phyloP scores from a whole-genome alignment of 1,140 invertebrate genomes.

The Rhizoglyphus robini region DNA sequence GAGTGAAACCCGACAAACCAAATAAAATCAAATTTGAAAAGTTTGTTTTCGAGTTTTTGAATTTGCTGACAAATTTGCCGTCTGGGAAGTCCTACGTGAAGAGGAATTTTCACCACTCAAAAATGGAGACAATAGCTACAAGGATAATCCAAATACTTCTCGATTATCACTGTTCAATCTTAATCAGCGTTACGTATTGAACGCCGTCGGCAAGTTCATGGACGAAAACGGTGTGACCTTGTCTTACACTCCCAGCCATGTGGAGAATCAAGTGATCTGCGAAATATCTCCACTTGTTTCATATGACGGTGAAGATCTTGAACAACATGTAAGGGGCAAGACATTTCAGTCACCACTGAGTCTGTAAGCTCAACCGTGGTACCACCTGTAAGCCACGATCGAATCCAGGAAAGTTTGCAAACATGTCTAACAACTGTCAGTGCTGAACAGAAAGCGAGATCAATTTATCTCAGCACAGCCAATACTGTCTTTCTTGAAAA shows the following conservation, averaged over 20 bases:
- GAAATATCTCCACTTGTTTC: constrained; percentile 85
- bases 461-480: no score
- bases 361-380: no score
- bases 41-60: constrained; percentile 98
- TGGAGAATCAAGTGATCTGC: constrained; percentile 49
- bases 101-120: constrained; percentile 95
- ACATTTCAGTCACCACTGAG: constrained; percentile 16
- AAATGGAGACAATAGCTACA: constrained; percentile 68
- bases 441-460: no score
- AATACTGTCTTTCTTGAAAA: no score
- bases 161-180: constrained; percentile 58
- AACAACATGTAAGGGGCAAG: constrained; percentile 21
- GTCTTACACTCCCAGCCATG: constrained; percentile 37
- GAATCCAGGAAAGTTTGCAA: no score
- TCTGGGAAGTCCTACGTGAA: constrained; percentile 80
- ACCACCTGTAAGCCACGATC: no score
- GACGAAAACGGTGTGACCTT: constrained; percentile 38
- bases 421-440: no score
- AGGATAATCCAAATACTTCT: constrained; percentile 80
- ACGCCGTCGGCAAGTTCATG: constrained; percentile 59
- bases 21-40: constrained; percentile 99
- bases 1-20: constrained; percentile 56
- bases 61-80: constrained; percentile 74
- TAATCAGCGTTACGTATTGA: constrained; percentile 60
- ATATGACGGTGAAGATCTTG: constrained; percentile 59